Evolutionary conservation across 2,888 invertebrate genomes (phyloP), one percentile per base, ranked within the genome.

Genomic region (Cheilosia scutellata): DNA sequence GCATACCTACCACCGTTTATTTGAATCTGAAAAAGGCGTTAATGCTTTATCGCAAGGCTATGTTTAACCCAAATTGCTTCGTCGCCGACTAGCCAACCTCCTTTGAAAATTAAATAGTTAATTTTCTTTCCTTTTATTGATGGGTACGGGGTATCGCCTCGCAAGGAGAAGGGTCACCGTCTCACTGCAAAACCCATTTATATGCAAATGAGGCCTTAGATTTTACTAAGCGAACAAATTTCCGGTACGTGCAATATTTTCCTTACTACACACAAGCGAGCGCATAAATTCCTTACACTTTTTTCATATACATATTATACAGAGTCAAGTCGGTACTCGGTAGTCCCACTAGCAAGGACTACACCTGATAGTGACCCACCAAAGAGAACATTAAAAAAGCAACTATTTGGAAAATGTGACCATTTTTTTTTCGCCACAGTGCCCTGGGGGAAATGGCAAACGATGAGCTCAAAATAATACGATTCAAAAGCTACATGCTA

Each of bases 131-230:
- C 0, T 25, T 57, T 47, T 57, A 37, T 20, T 33, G 3, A 20
- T 16, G 7, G 16, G 20, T 25, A 2, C 5, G 31, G 5, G 11
- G 6, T 2, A 11, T 27, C 27, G 20, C 51, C n/a, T 11, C 7
- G n/a, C 13, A 27, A 29, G 7, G 55, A 44, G 5, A 31, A 42
- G 44, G 31, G 53, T 42, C 53, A 27, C 4, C 29, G 13, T 31
- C 1, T 7, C n/a, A 29, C 20, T 70, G 57, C 42, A 58, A 58
- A 76, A 53, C 44, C 68, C 60, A 76, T 76, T 76, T 76, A 76
- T 76, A 76, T 76, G 76, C 76, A 76, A 76, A 76, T 76, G 66
- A 60, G 27, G 66, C 51, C 60, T 60, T 53, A 33, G 31, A 76
- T 60, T 42, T 60, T 42, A n/a, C 42, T 51, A 66, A 68, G 40